Conservation (phyloP, 2,113 vertebrate species). For the Shinisaurus crocodilurus region DNA sequence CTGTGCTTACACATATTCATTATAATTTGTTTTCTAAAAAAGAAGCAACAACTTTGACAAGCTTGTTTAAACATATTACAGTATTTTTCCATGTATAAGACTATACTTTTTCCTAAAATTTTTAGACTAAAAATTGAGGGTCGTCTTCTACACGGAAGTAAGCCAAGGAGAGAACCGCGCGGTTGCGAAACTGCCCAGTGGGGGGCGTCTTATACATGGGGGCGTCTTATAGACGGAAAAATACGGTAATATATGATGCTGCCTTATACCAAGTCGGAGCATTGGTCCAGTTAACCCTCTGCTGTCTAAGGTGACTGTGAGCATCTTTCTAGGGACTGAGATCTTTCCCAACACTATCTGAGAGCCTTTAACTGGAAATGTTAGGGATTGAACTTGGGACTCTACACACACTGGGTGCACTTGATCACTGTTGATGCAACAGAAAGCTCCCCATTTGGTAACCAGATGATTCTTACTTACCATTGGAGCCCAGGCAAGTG, state of each 20-base stretch:
- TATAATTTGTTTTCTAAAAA: neutral
- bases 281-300: neutral
- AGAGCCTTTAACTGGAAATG: neutral
- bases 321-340: neutral
- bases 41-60: neutral
- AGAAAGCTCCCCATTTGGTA: neutral
- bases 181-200: too few species aligned
- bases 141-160: too few species aligned
- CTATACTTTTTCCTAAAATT: too few species aligned
- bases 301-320: neutral
- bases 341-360: neutral
- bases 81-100: too few species aligned
- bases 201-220: too few species aligned
- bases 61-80: too few species aligned
- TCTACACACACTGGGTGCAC: neutral
- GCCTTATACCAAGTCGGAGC: neutral
- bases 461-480: neutral
- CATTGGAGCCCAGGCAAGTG: neutral
- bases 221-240: too few species aligned
- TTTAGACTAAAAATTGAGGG: too few species aligned
- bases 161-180: too few species aligned
- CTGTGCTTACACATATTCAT: neutral
- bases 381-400: neutral
- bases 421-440: neutral
- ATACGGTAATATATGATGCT: neutral